Conservation (phyloP, 1,140 invertebrate species). For the Phymastichus coffea region DNA sequence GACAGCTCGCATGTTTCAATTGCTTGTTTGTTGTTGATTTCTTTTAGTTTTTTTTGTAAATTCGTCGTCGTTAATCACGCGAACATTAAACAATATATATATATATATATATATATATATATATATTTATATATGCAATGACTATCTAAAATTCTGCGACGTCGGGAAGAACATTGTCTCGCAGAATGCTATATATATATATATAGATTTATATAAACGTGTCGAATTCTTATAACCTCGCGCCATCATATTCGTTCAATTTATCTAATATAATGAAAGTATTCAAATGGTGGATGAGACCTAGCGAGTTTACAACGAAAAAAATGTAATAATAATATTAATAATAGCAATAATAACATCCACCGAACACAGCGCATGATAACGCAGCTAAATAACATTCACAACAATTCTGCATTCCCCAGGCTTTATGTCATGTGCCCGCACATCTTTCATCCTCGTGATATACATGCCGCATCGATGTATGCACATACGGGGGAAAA, state of each 20-base stretch:
- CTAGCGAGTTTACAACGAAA: conserved; percentile 21
- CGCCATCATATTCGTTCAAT: conserved; percentile 3
- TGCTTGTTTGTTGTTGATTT: too few species aligned
- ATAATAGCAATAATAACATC: conserved; percentile 26
- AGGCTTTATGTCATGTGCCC: conserved; percentile 29
- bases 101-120: not conserved
- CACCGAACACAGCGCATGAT: conserved; percentile 30
- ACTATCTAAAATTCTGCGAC: conserved; percentile 21
- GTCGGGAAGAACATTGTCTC: too few species aligned
- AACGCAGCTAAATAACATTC: conserved; percentile 42
- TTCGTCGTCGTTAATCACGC: conserved; percentile 11
- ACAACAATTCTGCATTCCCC: conserved; percentile 37
- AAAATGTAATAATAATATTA: too few species aligned
- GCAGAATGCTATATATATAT: too few species aligned
- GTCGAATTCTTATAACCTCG: not conserved
- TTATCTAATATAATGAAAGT: conserved; percentile 2
- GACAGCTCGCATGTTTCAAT: conserved; percentile 8
- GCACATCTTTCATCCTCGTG: conserved; percentile 25
- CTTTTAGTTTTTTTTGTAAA: conserved; percentile 22
- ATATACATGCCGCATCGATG: conserved; percentile 15
- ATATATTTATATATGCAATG: conserved; percentile 1
- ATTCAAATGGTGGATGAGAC: conserved; percentile 20
- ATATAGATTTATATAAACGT: too few species aligned
- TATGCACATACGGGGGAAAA: conserved; percentile 16
- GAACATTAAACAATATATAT: conserved; percentile 17